Conservation (phyloP, 2,888 invertebrate genomes). For the Lordiphosa fenestrarum region DNA sequence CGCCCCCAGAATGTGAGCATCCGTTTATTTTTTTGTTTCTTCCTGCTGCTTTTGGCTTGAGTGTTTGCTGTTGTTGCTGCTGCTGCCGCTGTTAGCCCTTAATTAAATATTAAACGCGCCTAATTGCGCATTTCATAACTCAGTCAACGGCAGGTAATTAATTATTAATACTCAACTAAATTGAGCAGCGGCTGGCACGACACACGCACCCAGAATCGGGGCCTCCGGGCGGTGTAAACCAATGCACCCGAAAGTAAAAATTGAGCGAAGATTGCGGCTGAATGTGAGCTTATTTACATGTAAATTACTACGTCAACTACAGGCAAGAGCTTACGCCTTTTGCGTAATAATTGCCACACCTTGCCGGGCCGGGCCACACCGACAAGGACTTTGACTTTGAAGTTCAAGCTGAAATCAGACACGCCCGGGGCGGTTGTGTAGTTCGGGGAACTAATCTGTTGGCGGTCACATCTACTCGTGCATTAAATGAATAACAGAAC, state of each 20-base stretch:
- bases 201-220: conserved; percentile 22
- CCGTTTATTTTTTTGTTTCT: conserved; percentile 29
- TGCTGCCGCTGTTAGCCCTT: conserved; percentile 50
- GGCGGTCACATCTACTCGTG: conserved; percentile 14
- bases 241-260: conserved; percentile 24
- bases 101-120: conserved; percentile 74
- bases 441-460: conserved; percentile 25
- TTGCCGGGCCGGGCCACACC: conserved; percentile 15
- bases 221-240: conserved; percentile 27
- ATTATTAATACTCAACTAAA: conserved; percentile 74
- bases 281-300: conserved; percentile 7
- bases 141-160: conserved; percentile 69
- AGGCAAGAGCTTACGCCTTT: conserved; percentile 23
- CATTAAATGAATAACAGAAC: conserved; percentile 12
- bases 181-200: conserved; percentile 59
- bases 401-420: conserved; percentile 26
- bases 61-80: conserved; percentile 16
- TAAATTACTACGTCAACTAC: conserved; percentile 34
- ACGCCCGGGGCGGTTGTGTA: conserved; percentile 27
- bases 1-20: conserved; percentile 10
- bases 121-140: conserved; percentile 76
- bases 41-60: conserved; percentile 9
- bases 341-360: conserved; percentile 13
- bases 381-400: conserved; percentile 29
- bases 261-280: conserved; percentile 6